phyloP scores from a whole-genome alignment of 2,888 invertebrate species.

The Lobophora halterata region DNA sequence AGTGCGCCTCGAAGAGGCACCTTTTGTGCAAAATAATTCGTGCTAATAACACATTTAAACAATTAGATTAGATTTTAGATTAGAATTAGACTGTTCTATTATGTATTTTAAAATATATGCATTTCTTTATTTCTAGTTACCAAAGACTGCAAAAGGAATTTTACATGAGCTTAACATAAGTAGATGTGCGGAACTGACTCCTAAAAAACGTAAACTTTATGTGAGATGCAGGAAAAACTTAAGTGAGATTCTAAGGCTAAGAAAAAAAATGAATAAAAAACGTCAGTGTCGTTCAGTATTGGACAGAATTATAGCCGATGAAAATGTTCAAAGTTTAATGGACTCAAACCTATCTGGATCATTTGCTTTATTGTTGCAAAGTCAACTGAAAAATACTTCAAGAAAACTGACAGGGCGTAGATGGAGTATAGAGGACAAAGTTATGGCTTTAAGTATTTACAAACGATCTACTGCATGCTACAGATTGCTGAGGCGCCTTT shows the following conservation, averaged over 20 bases:
- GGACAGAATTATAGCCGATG: slow-evolving; percentile 7
- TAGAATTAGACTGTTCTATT: no score
- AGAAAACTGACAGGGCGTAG: slow-evolving; percentile 20
- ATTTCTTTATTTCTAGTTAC: no score
- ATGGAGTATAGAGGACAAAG: slow-evolving; percentile 20
- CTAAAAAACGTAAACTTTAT: slow-evolving; percentile 11
- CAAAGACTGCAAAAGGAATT: no score
- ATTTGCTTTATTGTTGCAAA: slow-evolving; percentile 21
- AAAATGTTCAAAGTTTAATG: no score
- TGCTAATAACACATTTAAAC: no score
- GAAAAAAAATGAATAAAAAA: slow-evolving; percentile 11
- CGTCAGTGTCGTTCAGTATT: no score
- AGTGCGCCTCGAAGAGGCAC: no score
- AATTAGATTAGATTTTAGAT: no score
- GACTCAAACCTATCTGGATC: no score
- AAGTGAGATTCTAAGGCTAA: slow-evolving; percentile 8
- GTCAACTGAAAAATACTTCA: slow-evolving; percentile 20
- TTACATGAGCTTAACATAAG: slow-evolving; percentile 1
- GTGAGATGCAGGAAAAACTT: slow-evolving; percentile 13
- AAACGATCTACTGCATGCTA: slow-evolving; percentile 34
- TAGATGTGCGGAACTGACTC: slow-evolving; percentile 5
- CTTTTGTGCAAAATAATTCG: no score
- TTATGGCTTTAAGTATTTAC: slow-evolving; percentile 24
- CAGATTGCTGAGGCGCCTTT: slow-evolving; percentile 29
- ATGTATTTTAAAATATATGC: no score